Evolutionary conservation across 2,797 vertebrate species (phyloP).

Genomic region (Sarcoramphus papa): DNA sequence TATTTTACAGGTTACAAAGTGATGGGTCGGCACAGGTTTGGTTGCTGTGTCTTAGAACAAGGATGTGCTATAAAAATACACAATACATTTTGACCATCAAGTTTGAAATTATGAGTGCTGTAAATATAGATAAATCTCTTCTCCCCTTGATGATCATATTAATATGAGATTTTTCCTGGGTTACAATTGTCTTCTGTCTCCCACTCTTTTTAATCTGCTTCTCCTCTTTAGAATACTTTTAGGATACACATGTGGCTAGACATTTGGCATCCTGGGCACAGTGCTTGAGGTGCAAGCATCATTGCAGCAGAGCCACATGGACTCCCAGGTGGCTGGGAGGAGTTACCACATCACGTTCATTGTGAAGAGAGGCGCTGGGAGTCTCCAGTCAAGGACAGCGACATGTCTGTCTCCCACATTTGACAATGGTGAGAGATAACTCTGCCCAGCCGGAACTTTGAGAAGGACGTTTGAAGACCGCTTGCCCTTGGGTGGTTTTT

Average conservation of each 20-base stretch:
- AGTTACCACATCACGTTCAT: rapidly evolving
- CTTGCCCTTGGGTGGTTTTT: neutral
- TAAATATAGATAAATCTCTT: neutral
- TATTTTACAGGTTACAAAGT: neutral
- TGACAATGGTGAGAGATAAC: neutral
- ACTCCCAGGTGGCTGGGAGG: neutral
- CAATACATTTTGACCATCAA: neutral
- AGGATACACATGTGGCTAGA: neutral
- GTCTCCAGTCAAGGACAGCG: neutral
- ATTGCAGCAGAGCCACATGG: neutral
- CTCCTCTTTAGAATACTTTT: neutral
- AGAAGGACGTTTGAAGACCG: neutral
- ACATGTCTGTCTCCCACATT: rapidly evolving
- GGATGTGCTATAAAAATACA: neutral
- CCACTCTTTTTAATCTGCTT: neutral
- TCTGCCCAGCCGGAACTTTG: neutral
- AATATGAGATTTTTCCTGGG: neutral
- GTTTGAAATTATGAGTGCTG: neutral
- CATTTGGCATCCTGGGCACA: neutral
- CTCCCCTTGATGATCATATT: neutral
- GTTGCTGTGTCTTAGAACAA: neutral
- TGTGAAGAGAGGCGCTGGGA: neutral
- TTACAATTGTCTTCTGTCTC: neutral
- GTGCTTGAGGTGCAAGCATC: neutral
- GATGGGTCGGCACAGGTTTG: neutral